Evolutionary conservation across 2,797 vertebrate species (phyloP), one percentile per base, ranked within the genome.

Genomic region (Petrocephalus sullivani): DNA sequence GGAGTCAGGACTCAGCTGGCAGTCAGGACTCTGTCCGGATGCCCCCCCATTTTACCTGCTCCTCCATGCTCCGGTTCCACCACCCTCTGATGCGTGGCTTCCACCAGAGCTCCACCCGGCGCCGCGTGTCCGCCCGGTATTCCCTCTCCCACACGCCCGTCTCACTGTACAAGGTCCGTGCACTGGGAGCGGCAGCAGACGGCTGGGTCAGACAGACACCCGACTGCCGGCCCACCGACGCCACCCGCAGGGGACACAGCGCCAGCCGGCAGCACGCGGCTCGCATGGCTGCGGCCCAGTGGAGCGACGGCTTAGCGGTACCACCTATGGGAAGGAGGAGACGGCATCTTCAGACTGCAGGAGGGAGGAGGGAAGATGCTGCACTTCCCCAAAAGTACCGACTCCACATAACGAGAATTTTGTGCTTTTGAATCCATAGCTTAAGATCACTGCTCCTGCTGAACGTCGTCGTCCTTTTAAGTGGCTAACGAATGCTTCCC

Each of bases 41-140:
- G 14, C 5, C 37, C 37, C 28, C 33, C 10, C 10, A 84, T 91
- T 93, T 96, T 93, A 98, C 98, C 90, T 97, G 93, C 2, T 90
- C 90, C 88, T 94, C 92, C 4, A 92, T 90, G 23, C 93, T 92
- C 89, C 85, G 95, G 87, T 88, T 93, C 92, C 95, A 96, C 57
- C 96, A 94, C 0, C 96, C 95, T 93, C 97, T 97, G 89, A 98
- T 95, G 87, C 94, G 95, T 0, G 94, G 95, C 23, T 94, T 95
- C 98, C 98, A 99, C 97, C 97, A 97, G 53, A 91, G 93, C 92
- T 99, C 98, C 23, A 99, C 96, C 89, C 88, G 95, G 85, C 91
- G 95, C 19, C 98, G 96, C 3, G 96, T 99, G 91, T 97, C 96
- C 0, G 92, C 46, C 1, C 93, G 94, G 88, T 99, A 99, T 78